phyloP scores from a whole-genome alignment of 2,113 vertebrate species.

The Aramus guarauna region DNA sequence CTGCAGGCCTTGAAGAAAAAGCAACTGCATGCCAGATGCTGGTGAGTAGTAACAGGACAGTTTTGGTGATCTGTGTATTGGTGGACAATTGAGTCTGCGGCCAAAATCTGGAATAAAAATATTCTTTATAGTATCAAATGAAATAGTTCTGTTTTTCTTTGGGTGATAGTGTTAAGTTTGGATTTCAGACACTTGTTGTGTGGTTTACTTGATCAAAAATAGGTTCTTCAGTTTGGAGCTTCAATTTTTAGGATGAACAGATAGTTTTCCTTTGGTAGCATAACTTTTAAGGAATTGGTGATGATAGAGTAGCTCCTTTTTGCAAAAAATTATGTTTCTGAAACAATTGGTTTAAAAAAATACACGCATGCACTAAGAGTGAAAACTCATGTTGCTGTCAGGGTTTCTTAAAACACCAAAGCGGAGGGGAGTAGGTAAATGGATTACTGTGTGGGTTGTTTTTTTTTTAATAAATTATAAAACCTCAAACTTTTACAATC shows the following conservation, averaged over 20 bases:
- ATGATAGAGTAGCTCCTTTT: neutral
- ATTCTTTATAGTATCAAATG: neutral
- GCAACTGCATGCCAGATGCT: slow-evolving; percentile 98
- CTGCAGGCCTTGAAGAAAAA: slow-evolving; percentile 96
- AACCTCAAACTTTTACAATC: neutral
- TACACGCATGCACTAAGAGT: neutral
- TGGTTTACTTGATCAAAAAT: neutral
- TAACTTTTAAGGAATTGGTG: neutral
- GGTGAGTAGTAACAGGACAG: slow-evolving; percentile 75
- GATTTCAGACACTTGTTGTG: neutral
- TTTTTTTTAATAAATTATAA: too few relatives aligned
- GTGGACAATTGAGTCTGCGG: neutral
- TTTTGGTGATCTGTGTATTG: neutral
- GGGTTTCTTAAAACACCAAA: neutral
- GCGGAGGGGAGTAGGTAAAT: neutral
- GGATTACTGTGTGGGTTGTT: neutral
- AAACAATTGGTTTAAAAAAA: neutral
- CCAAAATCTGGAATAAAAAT: neutral
- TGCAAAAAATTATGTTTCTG: neutral
- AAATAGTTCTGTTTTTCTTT: neutral
- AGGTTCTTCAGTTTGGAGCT: neutral
- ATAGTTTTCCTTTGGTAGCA: neutral
- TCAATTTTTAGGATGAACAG: neutral
- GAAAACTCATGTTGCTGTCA: neutral
- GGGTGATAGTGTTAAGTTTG: neutral